These are phyloP conservation scores for Eleutherodactylus coqui DNA, from an alignment of 2,797 vertebrate genomes.

Conservation along the genomic window DNA sequence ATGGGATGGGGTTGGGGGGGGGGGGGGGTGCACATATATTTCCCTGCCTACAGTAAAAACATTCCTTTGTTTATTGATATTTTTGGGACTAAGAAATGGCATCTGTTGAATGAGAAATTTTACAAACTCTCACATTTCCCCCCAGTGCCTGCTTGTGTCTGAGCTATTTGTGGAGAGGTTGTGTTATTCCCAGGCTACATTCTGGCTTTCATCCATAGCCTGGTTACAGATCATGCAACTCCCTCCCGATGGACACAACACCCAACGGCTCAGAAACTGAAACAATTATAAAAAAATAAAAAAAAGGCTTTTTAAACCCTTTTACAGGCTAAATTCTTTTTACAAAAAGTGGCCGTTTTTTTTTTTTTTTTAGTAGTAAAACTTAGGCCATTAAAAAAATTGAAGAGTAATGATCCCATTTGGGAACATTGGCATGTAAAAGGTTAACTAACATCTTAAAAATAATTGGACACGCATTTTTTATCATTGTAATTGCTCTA, in stretches of 20 bases:
- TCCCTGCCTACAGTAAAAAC: neutral
- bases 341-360: too few species aligned
- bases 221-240: constrained; percentile 28
- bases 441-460: too few species aligned
- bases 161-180: constrained; percentile 49
- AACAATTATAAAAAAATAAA: neutral
- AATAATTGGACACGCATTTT: too few species aligned
- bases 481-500: too few species aligned
- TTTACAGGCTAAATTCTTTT: too few species aligned
- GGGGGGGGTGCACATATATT: neutral
- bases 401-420: too few species aligned
- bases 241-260: neutral
- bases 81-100: neutral
- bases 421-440: too few species aligned
- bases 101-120: constrained; percentile 11
- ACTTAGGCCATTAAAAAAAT: too few species aligned
- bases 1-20: too few species aligned
- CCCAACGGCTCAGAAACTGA: constrained; percentile 13
- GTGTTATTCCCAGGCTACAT: constrained; percentile 45
- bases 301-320: too few species aligned
- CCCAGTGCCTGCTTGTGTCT: neutral
- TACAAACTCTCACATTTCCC: neutral
- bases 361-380: too few species aligned
- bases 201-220: constrained; percentile 48
- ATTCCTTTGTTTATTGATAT: neutral